phyloP scores from a whole-genome alignment of 2,888 invertebrate species.

The Oligia latruncula region DNA sequence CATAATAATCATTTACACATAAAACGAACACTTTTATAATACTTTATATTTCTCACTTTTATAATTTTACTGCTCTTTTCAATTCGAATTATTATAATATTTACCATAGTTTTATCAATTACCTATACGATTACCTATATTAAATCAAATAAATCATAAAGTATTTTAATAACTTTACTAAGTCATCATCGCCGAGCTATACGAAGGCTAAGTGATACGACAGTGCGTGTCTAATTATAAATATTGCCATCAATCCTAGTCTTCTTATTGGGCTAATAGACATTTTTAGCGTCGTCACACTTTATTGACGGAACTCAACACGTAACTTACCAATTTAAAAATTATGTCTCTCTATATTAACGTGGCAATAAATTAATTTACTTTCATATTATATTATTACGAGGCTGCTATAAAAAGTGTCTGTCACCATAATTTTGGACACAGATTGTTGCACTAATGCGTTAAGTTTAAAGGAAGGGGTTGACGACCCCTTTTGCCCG shows the following conservation, averaged over 20 bases:
- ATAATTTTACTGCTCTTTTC: slow-evolving; percentile 1
- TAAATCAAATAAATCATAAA: slow-evolving; percentile 10
- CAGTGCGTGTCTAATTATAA: slow-evolving; percentile 61
- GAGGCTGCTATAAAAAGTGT: slow-evolving; percentile 83
- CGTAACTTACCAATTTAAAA: slow-evolving; percentile 77
- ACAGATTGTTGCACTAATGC: slow-evolving; percentile 87
- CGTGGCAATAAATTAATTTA: slow-evolving; percentile 86
- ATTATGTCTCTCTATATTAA: slow-evolving; percentile 80
- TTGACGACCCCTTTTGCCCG: slow-evolving; percentile 83
- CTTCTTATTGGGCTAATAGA: slow-evolving; percentile 66
- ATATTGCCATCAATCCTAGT: slow-evolving; percentile 57
- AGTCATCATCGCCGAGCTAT: slow-evolving; percentile 22
- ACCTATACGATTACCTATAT: background rate
- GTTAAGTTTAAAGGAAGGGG: slow-evolving; percentile 82
- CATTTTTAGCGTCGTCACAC: slow-evolving; percentile 66
- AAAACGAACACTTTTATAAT: slow-evolving; percentile 38
- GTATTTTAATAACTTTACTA: slow-evolving; percentile 4
- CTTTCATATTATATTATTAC: slow-evolving; percentile 82
- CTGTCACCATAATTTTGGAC: slow-evolving; percentile 88
- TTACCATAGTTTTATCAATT: slow-evolving; percentile 1
- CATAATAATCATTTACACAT: slow-evolving; percentile 21
- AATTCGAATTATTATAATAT: slow-evolving; percentile 1
- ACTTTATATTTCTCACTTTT: background rate
- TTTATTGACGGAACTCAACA: slow-evolving; percentile 68
- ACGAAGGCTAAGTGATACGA: slow-evolving; percentile 22